Evolutionary conservation across 2,797 vertebrate species (phyloP).

Genomic region (Menidia menidia): DNA sequence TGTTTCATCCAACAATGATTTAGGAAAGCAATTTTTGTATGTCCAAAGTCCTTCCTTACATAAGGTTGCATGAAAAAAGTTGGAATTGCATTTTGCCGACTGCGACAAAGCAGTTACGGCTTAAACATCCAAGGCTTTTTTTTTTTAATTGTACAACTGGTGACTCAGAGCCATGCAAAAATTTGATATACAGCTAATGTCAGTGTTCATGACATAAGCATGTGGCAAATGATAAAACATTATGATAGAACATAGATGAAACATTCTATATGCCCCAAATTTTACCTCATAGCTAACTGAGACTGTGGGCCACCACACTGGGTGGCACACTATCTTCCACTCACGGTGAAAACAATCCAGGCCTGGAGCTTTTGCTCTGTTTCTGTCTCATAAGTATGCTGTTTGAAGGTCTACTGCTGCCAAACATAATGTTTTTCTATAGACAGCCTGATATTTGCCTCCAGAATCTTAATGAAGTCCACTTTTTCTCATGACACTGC

Average conservation of each 20-base stretch:
- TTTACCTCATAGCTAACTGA: no score
- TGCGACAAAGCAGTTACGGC: no score
- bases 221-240: background rate
- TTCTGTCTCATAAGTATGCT: background rate
- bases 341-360: background rate
- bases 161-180: background rate
- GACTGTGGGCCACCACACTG: no score
- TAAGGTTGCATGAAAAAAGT: no score
- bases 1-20: no score
- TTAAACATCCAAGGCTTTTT: no score
- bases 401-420: no score
- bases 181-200: background rate
- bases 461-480: background rate
- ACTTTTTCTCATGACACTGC: background rate
- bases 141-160: no score
- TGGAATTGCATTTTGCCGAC: no score
- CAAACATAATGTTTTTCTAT: no score
- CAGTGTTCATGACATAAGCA: background rate
- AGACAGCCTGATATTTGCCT: background rate
- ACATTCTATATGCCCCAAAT: background rate
- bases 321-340: background rate
- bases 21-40: no score
- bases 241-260: background rate
- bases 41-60: no score
- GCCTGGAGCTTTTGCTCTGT: background rate